Conservation (phyloP, 2,113 vertebrate species). For the Halichoerus grypus region DNA sequence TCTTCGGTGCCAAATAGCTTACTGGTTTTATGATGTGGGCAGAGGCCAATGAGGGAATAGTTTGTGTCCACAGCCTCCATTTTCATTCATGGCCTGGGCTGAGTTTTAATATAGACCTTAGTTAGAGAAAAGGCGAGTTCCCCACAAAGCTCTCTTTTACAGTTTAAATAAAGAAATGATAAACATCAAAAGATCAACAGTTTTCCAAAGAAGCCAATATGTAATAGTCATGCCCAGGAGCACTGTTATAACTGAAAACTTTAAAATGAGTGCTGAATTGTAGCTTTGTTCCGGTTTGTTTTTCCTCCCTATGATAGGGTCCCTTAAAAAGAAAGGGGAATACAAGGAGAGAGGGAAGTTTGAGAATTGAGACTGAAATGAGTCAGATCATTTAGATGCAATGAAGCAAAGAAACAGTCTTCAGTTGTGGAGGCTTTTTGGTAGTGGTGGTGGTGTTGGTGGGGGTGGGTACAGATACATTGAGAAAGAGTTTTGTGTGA, state of each 20-base stretch:
- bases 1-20: slow-evolving; percentile 76
- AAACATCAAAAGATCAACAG: slow-evolving; percentile 82
- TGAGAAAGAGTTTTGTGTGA: slow-evolving; percentile 55
- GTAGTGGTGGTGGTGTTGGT: not conserved
- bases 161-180: slow-evolving; percentile 82
- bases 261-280: slow-evolving; percentile 78
- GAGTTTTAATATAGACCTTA: slow-evolving; percentile 75
- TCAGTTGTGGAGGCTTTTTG: slow-evolving; percentile 68
- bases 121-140: slow-evolving; percentile 65
- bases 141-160: slow-evolving; percentile 78
- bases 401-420: slow-evolving; percentile 79
- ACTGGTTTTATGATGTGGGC: slow-evolving; percentile 79
- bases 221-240: slow-evolving; percentile 81
- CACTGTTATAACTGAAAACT: slow-evolving; percentile 76
- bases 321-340: slow-evolving; percentile 71
- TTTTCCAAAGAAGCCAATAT: slow-evolving; percentile 79
- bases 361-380: slow-evolving; percentile 74
- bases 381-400: slow-evolving; percentile 80
- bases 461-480: not conserved
- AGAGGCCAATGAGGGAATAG: slow-evolving; percentile 68
- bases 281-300: slow-evolving; percentile 78
- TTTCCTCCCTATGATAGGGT: slow-evolving; percentile 71
- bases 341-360: slow-evolving; percentile 67
- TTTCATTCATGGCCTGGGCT: slow-evolving; percentile 67
- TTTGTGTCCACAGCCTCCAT: slow-evolving; percentile 62